Conservation (phyloP, 2,113 vertebrate genomes). For the Sturnus vulgaris region DNA sequence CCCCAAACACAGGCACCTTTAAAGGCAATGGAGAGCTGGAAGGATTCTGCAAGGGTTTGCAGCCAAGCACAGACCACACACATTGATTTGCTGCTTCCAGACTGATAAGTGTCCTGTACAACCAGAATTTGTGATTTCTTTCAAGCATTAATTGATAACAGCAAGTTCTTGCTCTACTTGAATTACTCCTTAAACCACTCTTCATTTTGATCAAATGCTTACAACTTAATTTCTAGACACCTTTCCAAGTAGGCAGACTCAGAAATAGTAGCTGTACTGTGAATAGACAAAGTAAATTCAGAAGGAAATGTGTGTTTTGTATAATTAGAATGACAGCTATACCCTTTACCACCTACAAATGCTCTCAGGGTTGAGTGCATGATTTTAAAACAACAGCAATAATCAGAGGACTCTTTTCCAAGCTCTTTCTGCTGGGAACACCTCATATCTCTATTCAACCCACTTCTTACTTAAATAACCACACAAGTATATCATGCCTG, state of each 20-base stretch:
- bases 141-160: background rate
- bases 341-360: background rate
- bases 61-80: background rate
- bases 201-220: background rate
- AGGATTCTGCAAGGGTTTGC: background rate
- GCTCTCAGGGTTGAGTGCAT: background rate
- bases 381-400: background rate
- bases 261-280: background rate
- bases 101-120: background rate
- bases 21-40: background rate
- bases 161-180: background rate
- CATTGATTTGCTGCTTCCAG: background rate
- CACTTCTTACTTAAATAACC: slow-evolving; percentile 41
- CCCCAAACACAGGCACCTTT: background rate
- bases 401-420: background rate
- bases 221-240: background rate
- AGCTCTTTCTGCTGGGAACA: background rate
- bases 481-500: slow-evolving; percentile 49
- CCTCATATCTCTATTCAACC: background rate
- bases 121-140: background rate
- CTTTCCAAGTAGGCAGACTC: background rate
- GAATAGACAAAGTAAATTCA: background rate
- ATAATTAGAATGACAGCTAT: background rate
- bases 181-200: background rate
- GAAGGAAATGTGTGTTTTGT: background rate